Percentiles rank a stretch among this genome's conserved stretches.
These are phyloP conservation scores for Crax fasciolata DNA, from an alignment of 2,797 vertebrate genomes.

Conservation along the genomic window DNA sequence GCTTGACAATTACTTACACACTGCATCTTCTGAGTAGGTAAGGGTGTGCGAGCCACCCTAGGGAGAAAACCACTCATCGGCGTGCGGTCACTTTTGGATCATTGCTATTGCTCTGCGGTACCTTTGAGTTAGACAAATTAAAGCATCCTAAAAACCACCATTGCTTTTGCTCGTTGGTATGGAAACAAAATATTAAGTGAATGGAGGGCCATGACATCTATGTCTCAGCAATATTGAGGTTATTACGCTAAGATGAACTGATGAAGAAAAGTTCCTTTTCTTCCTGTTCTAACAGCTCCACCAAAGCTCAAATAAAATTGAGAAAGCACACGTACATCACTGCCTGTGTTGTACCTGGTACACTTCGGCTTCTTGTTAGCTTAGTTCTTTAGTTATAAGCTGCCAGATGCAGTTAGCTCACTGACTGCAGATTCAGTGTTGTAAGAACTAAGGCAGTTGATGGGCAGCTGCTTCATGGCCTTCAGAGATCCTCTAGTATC, in stretches of 20 bases:
- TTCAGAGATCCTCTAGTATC: neutral
- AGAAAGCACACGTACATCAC: neutral
- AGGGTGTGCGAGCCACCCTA: neutral
- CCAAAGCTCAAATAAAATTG: neutral
- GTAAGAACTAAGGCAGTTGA: neutral
- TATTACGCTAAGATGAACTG: neutral
- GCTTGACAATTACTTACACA: neutral
- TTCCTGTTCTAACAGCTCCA: neutral
- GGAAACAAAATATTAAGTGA: neutral
- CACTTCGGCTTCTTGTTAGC: neutral
- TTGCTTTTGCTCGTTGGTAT: neutral
- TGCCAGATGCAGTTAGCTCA: neutral
- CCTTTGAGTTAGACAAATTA: neutral
- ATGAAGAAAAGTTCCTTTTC: neutral
- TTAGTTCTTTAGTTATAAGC: neutral
- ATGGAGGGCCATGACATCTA: neutral
- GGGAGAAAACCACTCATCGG: neutral
- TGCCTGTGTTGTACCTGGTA: neutral
- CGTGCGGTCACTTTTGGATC: fast-evolving
- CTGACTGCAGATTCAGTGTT: neutral
- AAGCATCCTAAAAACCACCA: neutral
- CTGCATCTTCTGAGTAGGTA: neutral
- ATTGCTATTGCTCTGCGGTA: neutral
- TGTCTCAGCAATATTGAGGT: neutral
- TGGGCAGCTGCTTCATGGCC: neutral